Conservation (phyloP, 2,888 invertebrate species). For the Protodeltote pygarga region DNA sequence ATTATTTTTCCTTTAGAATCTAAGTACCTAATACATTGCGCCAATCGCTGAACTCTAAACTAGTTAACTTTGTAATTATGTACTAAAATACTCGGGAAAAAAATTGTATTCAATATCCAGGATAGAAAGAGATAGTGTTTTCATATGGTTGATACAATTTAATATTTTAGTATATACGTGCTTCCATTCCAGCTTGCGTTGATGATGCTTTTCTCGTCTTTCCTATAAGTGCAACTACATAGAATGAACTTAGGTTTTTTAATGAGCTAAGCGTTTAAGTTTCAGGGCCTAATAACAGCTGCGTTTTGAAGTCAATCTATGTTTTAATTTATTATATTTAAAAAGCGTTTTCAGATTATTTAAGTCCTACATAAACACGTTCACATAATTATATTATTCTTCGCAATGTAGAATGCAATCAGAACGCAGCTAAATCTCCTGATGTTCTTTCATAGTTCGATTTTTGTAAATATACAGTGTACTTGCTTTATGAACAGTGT, state of each 20-base stretch:
- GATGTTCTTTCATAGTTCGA: constrained; percentile 13
- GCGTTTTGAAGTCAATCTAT: constrained; percentile 42
- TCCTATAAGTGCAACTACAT: constrained; percentile 54
- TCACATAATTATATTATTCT: constrained; percentile 29
- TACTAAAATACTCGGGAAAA: constrained; percentile 15
- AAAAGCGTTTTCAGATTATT: constrained; percentile 29
- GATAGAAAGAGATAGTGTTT: constrained; percentile 32
- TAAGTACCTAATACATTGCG: constrained; percentile 38
- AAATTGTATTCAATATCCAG: constrained; percentile 18
- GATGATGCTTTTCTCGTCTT: constrained; percentile 58
- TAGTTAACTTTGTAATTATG: constrained; percentile 27
- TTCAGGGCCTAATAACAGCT: constrained; percentile 60
- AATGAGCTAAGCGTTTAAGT: constrained; percentile 45
- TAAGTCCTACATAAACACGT: constrained; percentile 1
- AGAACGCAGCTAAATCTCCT: constrained; percentile 28
- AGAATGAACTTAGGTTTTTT: constrained; percentile 54
- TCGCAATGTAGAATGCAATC: constrained; percentile 27
- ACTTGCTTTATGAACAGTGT: constrained; percentile 15
- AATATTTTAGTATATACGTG: constrained; percentile 56
- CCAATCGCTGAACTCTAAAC: constrained; percentile 28
- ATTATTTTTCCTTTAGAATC: constrained; percentile 44
- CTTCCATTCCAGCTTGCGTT: constrained; percentile 68
- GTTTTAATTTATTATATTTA: constrained; percentile 25
- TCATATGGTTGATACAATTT: constrained; percentile 32
- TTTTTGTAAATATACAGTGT: constrained; percentile 41